These are phyloP conservation scores for Orius insidiosus DNA, from an alignment of 1,140 invertebrate species.

Conservation along the genomic window DNA sequence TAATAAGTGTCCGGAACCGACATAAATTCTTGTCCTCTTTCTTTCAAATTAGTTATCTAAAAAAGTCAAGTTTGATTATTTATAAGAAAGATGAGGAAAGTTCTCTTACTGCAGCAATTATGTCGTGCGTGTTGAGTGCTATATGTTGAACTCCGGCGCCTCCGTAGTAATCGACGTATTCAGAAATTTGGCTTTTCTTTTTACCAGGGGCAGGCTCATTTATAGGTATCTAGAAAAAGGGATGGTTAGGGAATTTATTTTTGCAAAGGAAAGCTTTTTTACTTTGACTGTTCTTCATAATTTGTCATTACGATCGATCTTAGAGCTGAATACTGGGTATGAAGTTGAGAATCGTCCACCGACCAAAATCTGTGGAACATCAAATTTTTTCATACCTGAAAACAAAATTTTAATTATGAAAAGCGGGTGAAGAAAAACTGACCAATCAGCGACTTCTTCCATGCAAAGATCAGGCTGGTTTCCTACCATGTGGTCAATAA, in stretches of 20 bases:
- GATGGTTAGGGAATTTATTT: neutral
- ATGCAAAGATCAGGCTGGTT: constrained; percentile 89
- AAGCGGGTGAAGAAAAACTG: constrained; percentile 16
- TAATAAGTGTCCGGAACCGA: constrained; percentile 84
- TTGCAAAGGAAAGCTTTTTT: too few relatives aligned
- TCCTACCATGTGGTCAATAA: constrained; percentile 93
- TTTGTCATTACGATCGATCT: constrained; percentile 95
- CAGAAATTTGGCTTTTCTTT: constrained; percentile 93
- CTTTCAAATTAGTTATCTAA: constrained; percentile 62
- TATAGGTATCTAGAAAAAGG: constrained; percentile 60
- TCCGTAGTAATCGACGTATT: constrained; percentile 97
- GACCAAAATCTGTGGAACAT: constrained; percentile 99
- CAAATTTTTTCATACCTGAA: constrained; percentile 72
- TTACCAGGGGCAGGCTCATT: constrained; percentile 95
- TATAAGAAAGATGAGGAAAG: neutral
- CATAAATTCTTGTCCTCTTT: constrained; percentile 79
- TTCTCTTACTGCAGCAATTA: constrained; percentile 62
- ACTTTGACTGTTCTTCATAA: constrained; percentile 94
- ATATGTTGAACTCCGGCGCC: constrained; percentile 96
- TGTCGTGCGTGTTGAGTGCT: constrained; percentile 84
- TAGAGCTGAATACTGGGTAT: constrained; percentile 89
- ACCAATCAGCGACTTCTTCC: constrained; percentile 77
- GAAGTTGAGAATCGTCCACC: constrained; percentile 89
- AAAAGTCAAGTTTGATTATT: constrained; percentile 16
- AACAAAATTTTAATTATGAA: constrained; percentile 13